phyloP scores from a whole-genome alignment of 2,113 vertebrate genomes.

The Thamnophis sirtalis region DNA sequence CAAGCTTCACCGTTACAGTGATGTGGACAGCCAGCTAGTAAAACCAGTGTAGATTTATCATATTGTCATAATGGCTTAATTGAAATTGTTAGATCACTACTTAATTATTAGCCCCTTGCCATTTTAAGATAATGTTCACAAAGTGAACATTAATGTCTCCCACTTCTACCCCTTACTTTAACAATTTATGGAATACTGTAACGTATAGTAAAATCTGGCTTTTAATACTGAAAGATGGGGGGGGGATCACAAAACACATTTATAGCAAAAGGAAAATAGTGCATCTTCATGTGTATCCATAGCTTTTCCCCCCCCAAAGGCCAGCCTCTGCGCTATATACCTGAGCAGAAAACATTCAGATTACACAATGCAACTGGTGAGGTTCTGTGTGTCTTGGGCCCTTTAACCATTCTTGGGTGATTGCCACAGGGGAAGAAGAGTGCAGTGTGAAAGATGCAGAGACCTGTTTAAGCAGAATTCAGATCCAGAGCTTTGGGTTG shows the following conservation, averaged over 20 bases:
- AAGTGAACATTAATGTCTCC: neutral
- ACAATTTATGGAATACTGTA: neutral
- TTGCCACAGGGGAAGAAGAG: conserved; percentile 8
- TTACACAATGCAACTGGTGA: conserved; percentile 15
- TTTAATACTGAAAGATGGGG: neutral
- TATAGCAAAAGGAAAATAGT: neutral
- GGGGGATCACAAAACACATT: neutral
- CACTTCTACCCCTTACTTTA: neutral
- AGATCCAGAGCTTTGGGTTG: conserved; percentile 67
- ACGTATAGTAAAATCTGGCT: neutral
- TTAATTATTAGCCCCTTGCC: neutral
- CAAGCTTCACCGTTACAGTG: neutral
- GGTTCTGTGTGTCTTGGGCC: conserved; percentile 30
- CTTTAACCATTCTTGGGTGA: conserved; percentile 32
- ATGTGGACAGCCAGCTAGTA: neutral
- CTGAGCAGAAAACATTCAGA: conserved; percentile 27
- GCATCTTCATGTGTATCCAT: conserved; percentile 2
- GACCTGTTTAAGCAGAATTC: conserved; percentile 58
- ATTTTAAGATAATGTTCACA: neutral
- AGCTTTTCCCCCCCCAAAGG: conserved; percentile 1
- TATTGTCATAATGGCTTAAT: neutral
- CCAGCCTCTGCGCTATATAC: conserved; percentile 11
- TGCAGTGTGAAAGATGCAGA: neutral
- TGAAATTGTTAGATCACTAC: neutral
- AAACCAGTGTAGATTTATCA: neutral